phyloP scores from a whole-genome alignment of 2,797 vertebrate species.

The Hippocampus kuda region DNA sequence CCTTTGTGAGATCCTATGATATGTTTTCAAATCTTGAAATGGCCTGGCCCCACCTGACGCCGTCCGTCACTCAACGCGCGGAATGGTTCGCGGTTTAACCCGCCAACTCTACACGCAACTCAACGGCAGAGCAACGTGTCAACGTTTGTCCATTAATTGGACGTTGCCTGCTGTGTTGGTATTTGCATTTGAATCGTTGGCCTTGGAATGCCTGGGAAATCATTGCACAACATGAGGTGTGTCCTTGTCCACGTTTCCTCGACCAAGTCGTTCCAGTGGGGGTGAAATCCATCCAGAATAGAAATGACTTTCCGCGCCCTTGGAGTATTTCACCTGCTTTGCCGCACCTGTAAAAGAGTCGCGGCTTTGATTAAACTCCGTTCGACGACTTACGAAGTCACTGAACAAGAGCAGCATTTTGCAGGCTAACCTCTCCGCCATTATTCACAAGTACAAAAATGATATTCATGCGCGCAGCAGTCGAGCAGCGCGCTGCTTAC shows the following conservation, averaged over 20 bases:
- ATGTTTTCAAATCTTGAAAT: too few relatives aligned
- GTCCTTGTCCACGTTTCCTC: not conserved
- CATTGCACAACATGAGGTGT: not conserved
- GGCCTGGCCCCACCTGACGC: too few relatives aligned
- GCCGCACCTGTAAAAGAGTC: conserved; percentile 8
- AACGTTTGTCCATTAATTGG: too few relatives aligned
- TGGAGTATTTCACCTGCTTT: conserved; percentile 28
- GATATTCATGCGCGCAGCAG: conserved; percentile 3
- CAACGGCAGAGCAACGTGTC: too few relatives aligned
- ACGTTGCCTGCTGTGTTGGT: too few relatives aligned
- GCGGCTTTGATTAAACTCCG: conserved; percentile 1
- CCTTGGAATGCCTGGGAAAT: not conserved
- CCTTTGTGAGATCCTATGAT: too few relatives aligned
- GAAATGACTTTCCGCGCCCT: conserved; percentile 30
- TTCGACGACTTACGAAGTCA: not conserved
- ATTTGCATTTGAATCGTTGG: too few relatives aligned
- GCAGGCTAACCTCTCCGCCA: conserved; percentile 12
- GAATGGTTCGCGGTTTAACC: too few relatives aligned
- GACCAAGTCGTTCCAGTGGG: conserved; percentile 31
- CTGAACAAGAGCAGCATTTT: conserved; percentile 8
- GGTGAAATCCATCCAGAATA: conserved; percentile 31
- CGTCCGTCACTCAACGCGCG: too few relatives aligned
- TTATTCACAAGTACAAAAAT: conserved; percentile 20
- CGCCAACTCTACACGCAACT: too few relatives aligned
- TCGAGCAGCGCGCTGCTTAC: conserved; percentile 17